Evolutionary conservation across 2,797 vertebrate species (phyloP), one percentile per base, ranked within the genome.

Genomic region (Tragopan temminckii): DNA sequence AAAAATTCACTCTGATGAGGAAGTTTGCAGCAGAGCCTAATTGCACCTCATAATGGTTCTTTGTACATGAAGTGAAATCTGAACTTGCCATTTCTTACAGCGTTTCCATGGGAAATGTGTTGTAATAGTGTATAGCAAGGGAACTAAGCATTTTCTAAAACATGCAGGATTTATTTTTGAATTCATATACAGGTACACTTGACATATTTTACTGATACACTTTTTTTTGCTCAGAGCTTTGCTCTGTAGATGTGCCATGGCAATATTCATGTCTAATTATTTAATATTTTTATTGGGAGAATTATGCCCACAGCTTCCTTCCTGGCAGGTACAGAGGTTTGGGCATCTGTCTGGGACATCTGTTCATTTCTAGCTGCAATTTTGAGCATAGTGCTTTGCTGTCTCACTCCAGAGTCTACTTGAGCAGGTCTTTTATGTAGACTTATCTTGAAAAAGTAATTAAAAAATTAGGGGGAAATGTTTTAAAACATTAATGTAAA

Each of bases 111-210:
- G 43, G 38, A 53, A 81, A 76, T 58, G 5, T 21, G 16, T 72
- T 2, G 0, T 59, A 38, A 50, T 52, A 52, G 50, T 6, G 76
- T 5, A 40, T 0, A 72, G 33, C 0, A 0, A 70, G n/a, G 33
- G 33, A 59, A 27, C 25, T 33, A 48, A 35, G 25, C 38, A 45
- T 79, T 67, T 88, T 70, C 68, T 84, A 63, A 91, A 95, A 36
- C 14, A 2, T 2, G 14, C n/a, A 64, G 35, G 27, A 42, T 43
- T 66, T 43, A 2, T 67, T 86, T 84, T 83, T 12, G 0, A 82
- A n/a, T 36, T 52, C 27, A 89, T 17, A 38, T 42, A 13, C 17
- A 75, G 2, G 0, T 42, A 38, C 8, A 23, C 11, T 5, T 78
- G 59, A 13, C 5, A 5, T 46, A 52, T 11, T 69, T 71, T 43